A percentile compares a stretch with the other conserved stretches of the same genome.
Conservation (phyloP, 2,888 invertebrate genomes). For the Chrysolina americana region DNA sequence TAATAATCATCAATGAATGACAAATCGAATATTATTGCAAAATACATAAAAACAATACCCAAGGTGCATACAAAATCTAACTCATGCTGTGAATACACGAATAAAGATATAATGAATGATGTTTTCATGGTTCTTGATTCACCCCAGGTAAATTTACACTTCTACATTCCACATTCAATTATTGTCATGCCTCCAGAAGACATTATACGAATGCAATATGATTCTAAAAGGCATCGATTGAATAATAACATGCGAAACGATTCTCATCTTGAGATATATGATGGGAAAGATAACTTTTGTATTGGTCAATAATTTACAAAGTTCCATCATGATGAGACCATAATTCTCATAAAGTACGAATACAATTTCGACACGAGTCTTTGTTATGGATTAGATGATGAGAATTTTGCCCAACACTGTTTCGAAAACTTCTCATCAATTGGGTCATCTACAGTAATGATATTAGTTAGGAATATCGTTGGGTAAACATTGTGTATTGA, state of each 20-base stretch:
- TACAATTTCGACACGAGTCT: neutral
- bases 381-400: neutral
- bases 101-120: neutral
- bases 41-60: neutral
- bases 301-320: neutral
- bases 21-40: neutral
- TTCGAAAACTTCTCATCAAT: neutral
- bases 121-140: neutral
- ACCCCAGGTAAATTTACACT: neutral
- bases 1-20: neutral
- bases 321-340: neutral
- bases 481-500: too few species aligned
- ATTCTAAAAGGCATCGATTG: neutral
- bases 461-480: too few species aligned
- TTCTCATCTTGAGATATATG: constrained; percentile 3
- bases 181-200: constrained; percentile 5
- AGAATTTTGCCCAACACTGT: neutral
- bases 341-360: neutral
- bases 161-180: neutral
- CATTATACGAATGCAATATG: constrained; percentile 3
- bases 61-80: neutral
- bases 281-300: neutral
- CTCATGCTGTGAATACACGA: neutral
- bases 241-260: neutral
- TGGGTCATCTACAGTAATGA: neutral